These are phyloP conservation scores for Lottia scabra DNA, from an alignment of 2,888 invertebrate species.

Conservation along the genomic window DNA sequence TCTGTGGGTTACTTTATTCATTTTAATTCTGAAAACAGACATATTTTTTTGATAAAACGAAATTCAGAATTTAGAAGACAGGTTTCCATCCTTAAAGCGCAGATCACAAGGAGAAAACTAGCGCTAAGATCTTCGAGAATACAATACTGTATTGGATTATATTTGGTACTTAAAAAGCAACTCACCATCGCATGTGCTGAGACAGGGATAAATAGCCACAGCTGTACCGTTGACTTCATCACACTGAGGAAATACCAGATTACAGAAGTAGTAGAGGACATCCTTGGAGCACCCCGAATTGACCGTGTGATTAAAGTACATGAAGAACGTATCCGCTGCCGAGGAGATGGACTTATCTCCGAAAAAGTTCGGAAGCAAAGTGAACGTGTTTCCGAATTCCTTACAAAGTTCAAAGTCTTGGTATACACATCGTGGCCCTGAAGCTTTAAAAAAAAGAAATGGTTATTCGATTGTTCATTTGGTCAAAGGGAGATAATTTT, in stretches of 20 bases:
- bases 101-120: too few relatives aligned
- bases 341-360: neutral
- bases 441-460: too few relatives aligned
- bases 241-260: neutral
- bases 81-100: too few relatives aligned
- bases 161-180: neutral
- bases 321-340: neutral
- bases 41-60: too few relatives aligned
- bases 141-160: too few relatives aligned
- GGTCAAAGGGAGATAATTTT: too few relatives aligned
- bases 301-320: neutral
- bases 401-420: neutral
- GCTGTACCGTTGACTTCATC: neutral
- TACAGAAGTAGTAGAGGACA: neutral
- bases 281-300: neutral
- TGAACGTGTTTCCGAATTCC: neutral
- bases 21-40: too few relatives aligned
- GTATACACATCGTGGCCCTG: neutral
- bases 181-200: neutral
- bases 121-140: too few relatives aligned
- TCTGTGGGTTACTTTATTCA: too few relatives aligned
- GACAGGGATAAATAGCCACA: neutral
- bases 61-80: too few relatives aligned
- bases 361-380: neutral
- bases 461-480: too few relatives aligned